A percentile compares a stretch with the other conserved stretches of the same genome.
Evolutionary conservation across 2,797 vertebrate genomes (phyloP).

Genomic region (Tragopan temminckii): DNA sequence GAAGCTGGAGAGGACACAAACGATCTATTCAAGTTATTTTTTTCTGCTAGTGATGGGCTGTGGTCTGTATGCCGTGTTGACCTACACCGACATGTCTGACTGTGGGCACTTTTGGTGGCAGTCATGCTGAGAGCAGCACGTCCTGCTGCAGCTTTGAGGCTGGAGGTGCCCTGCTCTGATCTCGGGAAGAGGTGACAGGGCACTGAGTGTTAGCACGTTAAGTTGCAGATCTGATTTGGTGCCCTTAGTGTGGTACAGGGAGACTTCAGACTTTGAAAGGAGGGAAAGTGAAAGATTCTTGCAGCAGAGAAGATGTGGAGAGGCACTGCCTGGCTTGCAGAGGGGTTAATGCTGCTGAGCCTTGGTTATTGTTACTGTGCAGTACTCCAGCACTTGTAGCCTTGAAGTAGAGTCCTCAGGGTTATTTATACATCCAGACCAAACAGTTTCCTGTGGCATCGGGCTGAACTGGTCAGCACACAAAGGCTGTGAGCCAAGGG

Average conservation of each 20-base stretch:
- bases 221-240: background rate
- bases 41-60: background rate
- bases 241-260: fast-evolving
- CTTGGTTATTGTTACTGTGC: fast-evolving
- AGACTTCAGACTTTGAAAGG: background rate
- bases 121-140: background rate
- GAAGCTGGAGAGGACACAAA: background rate
- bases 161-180: background rate
- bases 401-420: fast-evolving
- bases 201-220: background rate
- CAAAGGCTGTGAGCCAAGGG: background rate
- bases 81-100: background rate
- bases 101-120: background rate
- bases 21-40: background rate
- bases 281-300: background rate
- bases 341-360: background rate
- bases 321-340: background rate
- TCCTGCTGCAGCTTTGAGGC: background rate
- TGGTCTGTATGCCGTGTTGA: background rate
- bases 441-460: background rate
- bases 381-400: background rate
- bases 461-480: background rate
- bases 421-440: background rate
- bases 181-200: background rate
- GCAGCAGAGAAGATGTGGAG: background rate